Evolutionary conservation across 2,888 invertebrate species (phyloP).

Genomic region (Spisula solida): DNA sequence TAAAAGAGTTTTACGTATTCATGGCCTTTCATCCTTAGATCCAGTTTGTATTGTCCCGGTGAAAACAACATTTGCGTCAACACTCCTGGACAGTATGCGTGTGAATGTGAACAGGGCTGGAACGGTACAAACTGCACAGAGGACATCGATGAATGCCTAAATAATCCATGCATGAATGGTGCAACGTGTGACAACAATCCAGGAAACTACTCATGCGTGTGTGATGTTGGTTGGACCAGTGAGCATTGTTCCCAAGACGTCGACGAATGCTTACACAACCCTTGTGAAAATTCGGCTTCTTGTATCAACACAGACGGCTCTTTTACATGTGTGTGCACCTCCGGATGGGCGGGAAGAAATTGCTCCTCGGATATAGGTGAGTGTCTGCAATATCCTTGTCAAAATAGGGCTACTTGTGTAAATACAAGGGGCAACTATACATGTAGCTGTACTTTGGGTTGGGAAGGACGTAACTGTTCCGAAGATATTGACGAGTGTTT

Average conservation of each 20-base stretch:
- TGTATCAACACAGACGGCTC: neutral
- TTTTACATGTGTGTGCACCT: neutral
- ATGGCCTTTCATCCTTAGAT: neutral
- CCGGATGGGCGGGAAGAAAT: neutral
- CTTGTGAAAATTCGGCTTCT: neutral
- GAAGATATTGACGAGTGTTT: neutral
- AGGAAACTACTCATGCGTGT: neutral
- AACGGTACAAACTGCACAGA: neutral
- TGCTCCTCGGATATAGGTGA: neutral
- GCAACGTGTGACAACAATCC: neutral
- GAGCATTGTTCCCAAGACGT: neutral
- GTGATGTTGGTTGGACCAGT: neutral
- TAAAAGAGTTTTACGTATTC: too few species aligned
- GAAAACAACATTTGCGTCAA: neutral
- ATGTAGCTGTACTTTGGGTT: neutral
- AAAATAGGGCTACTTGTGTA: neutral
- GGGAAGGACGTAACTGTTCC: neutral
- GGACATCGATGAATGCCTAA: slow-evolving; percentile 10
- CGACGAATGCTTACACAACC: neutral
- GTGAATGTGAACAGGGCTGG: neutral
- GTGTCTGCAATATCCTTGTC: neutral
- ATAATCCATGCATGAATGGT: neutral
- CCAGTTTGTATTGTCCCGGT: neutral
- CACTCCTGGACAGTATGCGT: neutral
- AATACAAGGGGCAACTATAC: neutral